Conservation (phyloP, 2,888 invertebrate genomes). For the Drosophila maculinotata region DNA sequence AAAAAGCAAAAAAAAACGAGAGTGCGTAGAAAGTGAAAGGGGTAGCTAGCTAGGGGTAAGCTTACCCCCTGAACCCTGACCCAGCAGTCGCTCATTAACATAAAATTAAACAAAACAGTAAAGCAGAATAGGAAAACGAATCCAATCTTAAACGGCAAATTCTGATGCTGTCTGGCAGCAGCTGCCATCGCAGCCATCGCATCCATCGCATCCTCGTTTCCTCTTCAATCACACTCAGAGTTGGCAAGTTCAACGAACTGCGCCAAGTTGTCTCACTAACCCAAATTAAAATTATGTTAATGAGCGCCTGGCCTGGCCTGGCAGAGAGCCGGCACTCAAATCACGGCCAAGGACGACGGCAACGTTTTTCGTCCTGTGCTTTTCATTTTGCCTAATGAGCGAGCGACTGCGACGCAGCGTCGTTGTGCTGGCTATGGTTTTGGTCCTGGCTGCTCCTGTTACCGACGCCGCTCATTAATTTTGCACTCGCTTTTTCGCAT, state of each 20-base stretch:
- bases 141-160: constrained; percentile 32
- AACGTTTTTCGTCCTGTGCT: constrained; percentile 50
- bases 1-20: constrained; percentile 40
- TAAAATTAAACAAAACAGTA: constrained; percentile 62
- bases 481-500: constrained; percentile 65
- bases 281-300: constrained; percentile 84
- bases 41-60: constrained; percentile 55
- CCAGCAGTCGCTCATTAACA: constrained; percentile 75
- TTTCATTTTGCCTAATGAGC: constrained; percentile 75
- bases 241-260: constrained; percentile 72
- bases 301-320: constrained; percentile 57
- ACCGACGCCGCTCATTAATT: constrained; percentile 68
- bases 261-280: constrained; percentile 79
- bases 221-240: constrained; percentile 2
- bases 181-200: constrained; percentile 41
- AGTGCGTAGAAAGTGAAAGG: constrained; percentile 66
- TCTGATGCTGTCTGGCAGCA: constrained; percentile 64
- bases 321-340: constrained; percentile 57
- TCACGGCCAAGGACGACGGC: constrained; percentile 82
- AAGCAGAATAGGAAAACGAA: constrained; percentile 21
- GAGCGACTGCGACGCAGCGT: constrained; percentile 44
- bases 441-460: constrained; percentile 46
- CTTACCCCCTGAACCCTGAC: constrained; percentile 44
- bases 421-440: constrained; percentile 26
- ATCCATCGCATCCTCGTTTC: constrained; percentile 36